A percentile compares a stretch with the other conserved stretches of the same genome.
Conservation (phyloP, 2,797 vertebrate species). For the Coccyzus lansbergi region DNA sequence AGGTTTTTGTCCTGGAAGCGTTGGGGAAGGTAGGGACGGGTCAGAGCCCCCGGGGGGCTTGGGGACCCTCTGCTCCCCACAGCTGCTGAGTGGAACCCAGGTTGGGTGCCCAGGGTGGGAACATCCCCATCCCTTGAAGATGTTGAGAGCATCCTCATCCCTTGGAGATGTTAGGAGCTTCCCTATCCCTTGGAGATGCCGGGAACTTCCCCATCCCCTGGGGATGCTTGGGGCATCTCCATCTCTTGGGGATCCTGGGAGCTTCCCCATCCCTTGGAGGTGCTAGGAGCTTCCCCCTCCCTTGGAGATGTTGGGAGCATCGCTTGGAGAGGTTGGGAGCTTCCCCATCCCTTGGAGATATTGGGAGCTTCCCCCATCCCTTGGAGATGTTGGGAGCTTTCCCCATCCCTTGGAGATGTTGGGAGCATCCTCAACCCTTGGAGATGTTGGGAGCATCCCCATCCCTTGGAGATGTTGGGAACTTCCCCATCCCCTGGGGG, state of each 20-base stretch:
- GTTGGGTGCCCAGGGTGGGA: not conserved
- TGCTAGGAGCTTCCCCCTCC: too few species aligned
- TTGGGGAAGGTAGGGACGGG: not conserved
- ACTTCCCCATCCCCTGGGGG: not conserved
- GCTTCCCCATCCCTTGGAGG: not conserved
- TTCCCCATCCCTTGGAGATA: too few species aligned
- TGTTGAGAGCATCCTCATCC: too few species aligned
- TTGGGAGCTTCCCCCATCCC: not conserved
- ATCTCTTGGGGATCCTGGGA: not conserved
- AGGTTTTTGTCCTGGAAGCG: conserved; percentile 29
- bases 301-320: too few species aligned
- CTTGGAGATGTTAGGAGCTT: too few species aligned
- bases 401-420: too few species aligned
- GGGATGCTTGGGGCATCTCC: not conserved
- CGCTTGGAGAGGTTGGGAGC: too few species aligned
- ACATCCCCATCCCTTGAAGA: not conserved
- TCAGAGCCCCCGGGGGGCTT: not conserved
- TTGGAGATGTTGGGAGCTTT: too few species aligned
- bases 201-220: not conserved
- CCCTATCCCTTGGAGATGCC: too few species aligned
- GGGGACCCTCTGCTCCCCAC: not conserved
- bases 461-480: not conserved
- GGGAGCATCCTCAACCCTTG: too few species aligned
- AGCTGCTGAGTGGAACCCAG: not conserved
- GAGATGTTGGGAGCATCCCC: not conserved